Evolutionary conservation across 2,797 vertebrate species (phyloP), one percentile per base, ranked within the genome.

Genomic region (Arnoldichthys spilopterus): DNA sequence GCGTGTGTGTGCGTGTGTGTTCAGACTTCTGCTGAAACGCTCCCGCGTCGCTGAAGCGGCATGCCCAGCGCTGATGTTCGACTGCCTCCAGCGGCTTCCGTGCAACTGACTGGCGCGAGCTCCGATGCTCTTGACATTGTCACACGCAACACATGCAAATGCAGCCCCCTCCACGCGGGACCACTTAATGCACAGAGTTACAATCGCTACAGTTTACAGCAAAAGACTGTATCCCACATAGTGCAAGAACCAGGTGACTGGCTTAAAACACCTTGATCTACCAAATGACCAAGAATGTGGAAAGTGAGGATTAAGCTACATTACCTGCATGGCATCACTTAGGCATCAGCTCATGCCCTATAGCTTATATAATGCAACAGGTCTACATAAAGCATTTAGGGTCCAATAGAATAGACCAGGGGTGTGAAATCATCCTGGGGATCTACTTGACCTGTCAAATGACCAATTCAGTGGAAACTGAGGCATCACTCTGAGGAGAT

Each of bases 51-150:
- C 54, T 26, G 26, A 26, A 58, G 56, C 56, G 8, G 56, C 56
- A 28, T 28, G 56, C 13, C 56, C 26, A 15, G 56, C 81, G 69
- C 85, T 90, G 86, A 89, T 86, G 89, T 88, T 88, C 85, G 86
- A 92, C 91, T 90, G 92, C 93, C 91, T 93, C 94, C 83, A 87
- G 89, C 66, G 87, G 87, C 76, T 69, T 62, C 40, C 16, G 66
- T 47, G 59, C 37, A 74, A 13, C 66, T 4, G 56, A 56, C 54
- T 76, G 47, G 53, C 24, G 37, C 69, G 47, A 62, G 22, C 8
- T 5, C 53, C 66, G n/a, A 11, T 11, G 69, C 61, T 59, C 72
- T 59, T 67, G 22, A 30, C 20, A 13, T 12, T 16, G 79, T 56
- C 53, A 81, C 63, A 13, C 56, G 51, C 74, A 15, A n/a, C 40